Conservation (phyloP, 2,113 vertebrate genomes). For the Datnioides undecimradiatus region DNA sequence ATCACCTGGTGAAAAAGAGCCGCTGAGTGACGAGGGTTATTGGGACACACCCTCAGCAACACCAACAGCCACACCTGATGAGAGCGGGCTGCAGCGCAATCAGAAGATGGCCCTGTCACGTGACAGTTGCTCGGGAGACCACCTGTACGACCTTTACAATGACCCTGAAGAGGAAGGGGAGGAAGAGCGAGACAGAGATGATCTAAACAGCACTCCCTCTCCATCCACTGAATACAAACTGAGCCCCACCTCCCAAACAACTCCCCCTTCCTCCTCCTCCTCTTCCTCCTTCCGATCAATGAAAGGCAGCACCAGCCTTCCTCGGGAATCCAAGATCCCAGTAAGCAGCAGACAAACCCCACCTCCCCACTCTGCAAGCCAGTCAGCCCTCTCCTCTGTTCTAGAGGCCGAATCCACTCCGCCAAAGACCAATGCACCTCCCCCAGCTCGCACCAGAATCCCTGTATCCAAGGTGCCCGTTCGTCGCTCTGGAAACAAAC, state of each 20-base stretch:
- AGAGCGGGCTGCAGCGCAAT: slow-evolving; percentile 78
- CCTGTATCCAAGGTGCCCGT: slow-evolving; percentile 96
- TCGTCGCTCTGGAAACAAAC: slow-evolving; percentile 90
- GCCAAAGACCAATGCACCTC: slow-evolving; percentile 87
- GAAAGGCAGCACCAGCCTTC: slow-evolving; percentile 90
- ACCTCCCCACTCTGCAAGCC: slow-evolving; percentile 88
- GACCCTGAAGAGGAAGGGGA: slow-evolving; percentile 82
- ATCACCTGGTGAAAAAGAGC: slow-evolving; percentile 89
- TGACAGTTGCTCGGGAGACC: slow-evolving; percentile 94
- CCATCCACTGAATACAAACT: slow-evolving; percentile 86
- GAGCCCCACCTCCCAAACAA: slow-evolving; percentile 83
- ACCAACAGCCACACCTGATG: slow-evolving; percentile 91
- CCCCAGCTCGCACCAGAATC: slow-evolving; percentile 94
- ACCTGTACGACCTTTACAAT: slow-evolving; percentile 90
- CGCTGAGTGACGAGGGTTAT: slow-evolving; percentile 94
- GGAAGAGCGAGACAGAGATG: slow-evolving; percentile 74
- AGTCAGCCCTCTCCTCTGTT: slow-evolving; percentile 84
- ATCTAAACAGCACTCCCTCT: slow-evolving; percentile 80
- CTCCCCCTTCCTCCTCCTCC: slow-evolving; percentile 76
- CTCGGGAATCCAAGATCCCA: slow-evolving; percentile 96
- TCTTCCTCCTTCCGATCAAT: slow-evolving; percentile 86
- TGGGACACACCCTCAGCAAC: slow-evolving; percentile 96
- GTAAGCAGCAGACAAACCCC: slow-evolving; percentile 87
- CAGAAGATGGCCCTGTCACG: slow-evolving; percentile 85
- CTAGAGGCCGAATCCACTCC: slow-evolving; percentile 83